Conservation (phyloP, 2,888 invertebrate genomes). For the Monopis laevigella region DNA sequence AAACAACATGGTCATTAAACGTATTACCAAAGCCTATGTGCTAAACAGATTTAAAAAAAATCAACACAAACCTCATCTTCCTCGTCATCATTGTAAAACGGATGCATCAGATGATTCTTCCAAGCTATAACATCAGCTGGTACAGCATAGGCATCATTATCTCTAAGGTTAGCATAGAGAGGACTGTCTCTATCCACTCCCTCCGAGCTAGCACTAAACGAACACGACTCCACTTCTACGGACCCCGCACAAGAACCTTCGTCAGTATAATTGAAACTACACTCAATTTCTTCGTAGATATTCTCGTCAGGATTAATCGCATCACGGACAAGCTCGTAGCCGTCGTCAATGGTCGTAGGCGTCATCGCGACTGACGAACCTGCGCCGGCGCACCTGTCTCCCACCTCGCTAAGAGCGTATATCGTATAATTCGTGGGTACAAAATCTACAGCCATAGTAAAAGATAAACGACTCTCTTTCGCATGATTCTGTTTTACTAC, state of each 20-base stretch:
- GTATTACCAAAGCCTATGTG: too few species aligned
- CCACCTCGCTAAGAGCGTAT: conserved; percentile 51
- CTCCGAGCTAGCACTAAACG: conserved; percentile 54
- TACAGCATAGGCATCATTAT: conserved; percentile 55
- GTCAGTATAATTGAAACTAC: conserved; percentile 48
- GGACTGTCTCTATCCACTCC: conserved; percentile 53
- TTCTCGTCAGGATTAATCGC: conserved; percentile 51
- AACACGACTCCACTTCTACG: conserved; percentile 56
- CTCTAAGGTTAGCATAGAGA: conserved; percentile 53
- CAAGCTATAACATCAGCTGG: conserved; percentile 62
- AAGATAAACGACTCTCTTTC: conserved; percentile 44
- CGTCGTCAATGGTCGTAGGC: conserved; percentile 43
- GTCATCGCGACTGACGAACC: conserved; percentile 33
- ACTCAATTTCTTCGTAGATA: conserved; percentile 59
- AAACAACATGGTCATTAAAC: too few species aligned
- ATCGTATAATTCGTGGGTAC: conserved; percentile 41
- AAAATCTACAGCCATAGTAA: conserved; percentile 49
- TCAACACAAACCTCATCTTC: conserved; percentile 63
- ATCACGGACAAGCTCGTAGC: conserved; percentile 56
- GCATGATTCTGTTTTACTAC: conserved; percentile 47
- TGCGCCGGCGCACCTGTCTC: conserved; percentile 42
- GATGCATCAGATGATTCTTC: conserved; percentile 58
- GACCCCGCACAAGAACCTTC: conserved; percentile 58
- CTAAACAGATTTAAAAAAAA: too few species aligned
- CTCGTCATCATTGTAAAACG: conserved; percentile 62